Conservation (phyloP, 2,888 invertebrate genomes). For the Crepidodera aurea region DNA sequence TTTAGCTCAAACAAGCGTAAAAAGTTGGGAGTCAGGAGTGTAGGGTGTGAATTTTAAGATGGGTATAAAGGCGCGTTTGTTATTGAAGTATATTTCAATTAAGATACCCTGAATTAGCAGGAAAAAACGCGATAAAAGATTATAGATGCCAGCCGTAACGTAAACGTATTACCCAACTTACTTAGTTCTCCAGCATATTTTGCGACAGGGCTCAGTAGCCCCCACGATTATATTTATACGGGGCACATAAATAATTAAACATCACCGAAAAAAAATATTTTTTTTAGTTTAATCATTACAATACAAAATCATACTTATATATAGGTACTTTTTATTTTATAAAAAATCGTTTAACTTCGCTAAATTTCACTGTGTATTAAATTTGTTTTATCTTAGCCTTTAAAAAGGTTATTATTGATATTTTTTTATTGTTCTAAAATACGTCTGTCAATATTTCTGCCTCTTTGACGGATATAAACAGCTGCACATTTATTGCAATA, state of each 20-base stretch:
- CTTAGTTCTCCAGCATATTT: constrained; percentile 47
- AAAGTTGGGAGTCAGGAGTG: background rate
- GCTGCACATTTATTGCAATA: no score
- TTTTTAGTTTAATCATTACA: background rate
- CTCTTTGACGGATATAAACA: no score
- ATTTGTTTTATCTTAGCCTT: no score
- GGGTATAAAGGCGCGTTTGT: constrained; percentile 39
- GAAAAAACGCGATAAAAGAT: constrained; percentile 42
- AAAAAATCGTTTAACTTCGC: no score
- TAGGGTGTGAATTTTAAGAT: constrained; percentile 15
- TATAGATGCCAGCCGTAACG: constrained; percentile 44
- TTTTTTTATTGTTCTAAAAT: no score
- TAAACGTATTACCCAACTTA: constrained; percentile 53
- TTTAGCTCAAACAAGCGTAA: background rate
- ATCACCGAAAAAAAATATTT: no score
- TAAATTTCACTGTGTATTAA: no score
- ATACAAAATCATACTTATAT: background rate
- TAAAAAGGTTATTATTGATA: no score
- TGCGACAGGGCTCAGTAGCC: constrained; percentile 24
- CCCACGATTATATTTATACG: background rate
- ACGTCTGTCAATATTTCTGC: no score
- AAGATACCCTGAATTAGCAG: constrained; percentile 53
- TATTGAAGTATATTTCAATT: constrained; percentile 55
- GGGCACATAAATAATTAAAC: background rate
- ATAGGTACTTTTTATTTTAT: no score